phyloP scores from a whole-genome alignment of 1,140 invertebrate species.

The Drosophila nikananu region DNA sequence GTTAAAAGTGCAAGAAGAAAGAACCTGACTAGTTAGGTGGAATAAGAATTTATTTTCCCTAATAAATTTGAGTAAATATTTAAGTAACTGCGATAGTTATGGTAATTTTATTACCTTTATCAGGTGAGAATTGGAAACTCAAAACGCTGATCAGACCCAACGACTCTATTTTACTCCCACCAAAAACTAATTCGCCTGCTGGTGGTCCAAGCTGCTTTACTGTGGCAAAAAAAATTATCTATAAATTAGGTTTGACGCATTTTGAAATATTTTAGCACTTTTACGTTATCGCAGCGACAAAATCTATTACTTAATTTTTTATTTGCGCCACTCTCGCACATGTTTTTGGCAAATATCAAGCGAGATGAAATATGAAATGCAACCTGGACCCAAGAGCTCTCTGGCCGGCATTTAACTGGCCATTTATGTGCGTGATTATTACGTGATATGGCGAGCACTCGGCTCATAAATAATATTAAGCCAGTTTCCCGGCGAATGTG shows the following conservation, averaged over 20 bases:
- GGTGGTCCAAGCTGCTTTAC: conserved; percentile 33
- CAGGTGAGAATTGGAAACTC: background rate
- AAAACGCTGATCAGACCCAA: background rate
- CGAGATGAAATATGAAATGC: conserved; percentile 82
- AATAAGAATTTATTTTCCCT: background rate
- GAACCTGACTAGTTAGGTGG: background rate
- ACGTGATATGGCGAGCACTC: conserved; percentile 78
- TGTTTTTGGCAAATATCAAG: conserved; percentile 79
- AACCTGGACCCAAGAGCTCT: conserved; percentile 45
- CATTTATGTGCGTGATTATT: conserved; percentile 84
- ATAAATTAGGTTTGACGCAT: conserved; percentile 78
- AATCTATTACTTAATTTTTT: conserved; percentile 84
- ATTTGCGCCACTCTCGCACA: conserved; percentile 60
- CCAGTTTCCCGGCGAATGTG: conserved; percentile 60
- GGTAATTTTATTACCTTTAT: background rate
- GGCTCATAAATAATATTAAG: conserved; percentile 82
- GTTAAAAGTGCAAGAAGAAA: conserved; percentile 1
- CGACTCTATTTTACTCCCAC: conserved; percentile 10
- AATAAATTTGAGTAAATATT: background rate
- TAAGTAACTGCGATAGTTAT: background rate
- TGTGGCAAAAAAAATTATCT: conserved; percentile 34
- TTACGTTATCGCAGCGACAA: conserved; percentile 78
- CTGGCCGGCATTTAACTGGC: conserved; percentile 73
- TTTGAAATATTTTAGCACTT: conserved; percentile 84
- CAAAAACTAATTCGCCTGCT: background rate